phyloP scores from a whole-genome alignment of 92 coral and sea anemone genomes.

The Plumapathes pennacea region DNA sequence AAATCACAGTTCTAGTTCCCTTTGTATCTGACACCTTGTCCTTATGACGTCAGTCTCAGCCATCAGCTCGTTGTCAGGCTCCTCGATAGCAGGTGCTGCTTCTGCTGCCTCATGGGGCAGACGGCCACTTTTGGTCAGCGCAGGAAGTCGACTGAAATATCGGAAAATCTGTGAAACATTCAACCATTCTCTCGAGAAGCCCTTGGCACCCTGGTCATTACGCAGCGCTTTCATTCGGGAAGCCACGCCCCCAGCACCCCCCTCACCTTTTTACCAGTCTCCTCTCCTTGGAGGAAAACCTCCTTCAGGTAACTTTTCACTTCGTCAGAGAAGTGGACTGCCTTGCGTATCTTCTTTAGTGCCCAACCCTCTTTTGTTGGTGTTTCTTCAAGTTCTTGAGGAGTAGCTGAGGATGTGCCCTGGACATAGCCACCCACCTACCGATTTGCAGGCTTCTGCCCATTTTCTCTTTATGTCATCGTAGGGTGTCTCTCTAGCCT shows the following conservation, averaged over 20 bases:
- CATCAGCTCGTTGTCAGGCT: no score
- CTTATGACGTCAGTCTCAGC: no score
- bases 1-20: no score
- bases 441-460: slow-evolving; percentile 36
- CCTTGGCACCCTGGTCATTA: slow-evolving; percentile 1
- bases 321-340: slow-evolving; percentile 19
- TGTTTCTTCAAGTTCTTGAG: no score
- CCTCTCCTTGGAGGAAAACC: slow-evolving; percentile 40
- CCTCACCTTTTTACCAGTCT: slow-evolving; percentile 46
- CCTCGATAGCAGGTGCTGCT: no score
- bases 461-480: slow-evolving; percentile 35
- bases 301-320: slow-evolving; percentile 36
- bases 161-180: slow-evolving; percentile 34
- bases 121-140: slow-evolving; percentile 17
- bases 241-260: slow-evolving; percentile 25
- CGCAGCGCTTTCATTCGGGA: slow-evolving; percentile 29
- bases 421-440: slow-evolving; percentile 16
- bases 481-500: slow-evolving; percentile 46
- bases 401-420: no score
- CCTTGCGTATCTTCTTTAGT: slow-evolving; percentile 1
- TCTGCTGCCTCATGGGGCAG: no score
- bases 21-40: no score
- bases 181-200: slow-evolving; percentile 41
- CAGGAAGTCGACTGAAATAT: slow-evolving; percentile 33
- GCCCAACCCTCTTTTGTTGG: slow-evolving; percentile 22